Percentiles rank a stretch among this genome's conserved stretches.
These are phyloP conservation scores for Tanaodytes sp. DNA, from an alignment of 2,888 invertebrate species.

Conservation along the genomic window DNA sequence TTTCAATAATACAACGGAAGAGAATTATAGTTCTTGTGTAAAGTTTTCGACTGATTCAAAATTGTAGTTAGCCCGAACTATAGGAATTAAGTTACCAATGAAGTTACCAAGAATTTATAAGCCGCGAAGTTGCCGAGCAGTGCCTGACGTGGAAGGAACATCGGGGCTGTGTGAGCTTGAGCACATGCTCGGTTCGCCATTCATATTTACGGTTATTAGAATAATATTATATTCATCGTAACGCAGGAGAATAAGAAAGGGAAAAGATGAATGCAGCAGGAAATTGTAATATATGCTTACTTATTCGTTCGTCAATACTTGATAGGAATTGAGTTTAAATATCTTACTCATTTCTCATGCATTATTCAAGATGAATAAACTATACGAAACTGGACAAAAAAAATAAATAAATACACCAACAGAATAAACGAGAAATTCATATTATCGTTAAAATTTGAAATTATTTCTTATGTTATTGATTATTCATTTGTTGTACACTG, in stretches of 20 bases:
- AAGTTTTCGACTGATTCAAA: slow-evolving; percentile 1
- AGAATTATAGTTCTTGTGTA: not conserved
- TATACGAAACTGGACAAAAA: no score
- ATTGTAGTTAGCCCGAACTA: slow-evolving; percentile 31
- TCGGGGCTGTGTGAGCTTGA: slow-evolving; percentile 34
- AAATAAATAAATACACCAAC: no score
- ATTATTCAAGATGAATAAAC: no score
- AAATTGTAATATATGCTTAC: not conserved
- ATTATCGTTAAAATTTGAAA: no score
- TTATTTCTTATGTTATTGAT: no score
- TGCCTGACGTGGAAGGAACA: slow-evolving; percentile 29
- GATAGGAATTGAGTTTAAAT: slow-evolving; percentile 2
- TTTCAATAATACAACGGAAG: slow-evolving; percentile 33
- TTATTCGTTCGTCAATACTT: slow-evolving; percentile 10
- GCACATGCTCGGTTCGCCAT: slow-evolving; percentile 38
- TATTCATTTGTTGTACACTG: no score
- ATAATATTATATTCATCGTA: slow-evolving; percentile 38
- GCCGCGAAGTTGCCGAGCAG: slow-evolving; percentile 29
- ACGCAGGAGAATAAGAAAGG: slow-evolving; percentile 24
- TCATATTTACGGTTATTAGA: slow-evolving; percentile 39
- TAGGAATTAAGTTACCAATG: slow-evolving; percentile 35
- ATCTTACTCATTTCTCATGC: not conserved
- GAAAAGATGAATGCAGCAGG: slow-evolving; percentile 5
- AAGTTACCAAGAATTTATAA: slow-evolving; percentile 49
- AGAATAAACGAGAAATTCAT: no score